Percentiles rank a stretch among this genome's conserved stretches.
These are phyloP conservation scores for Volucella inflata DNA, from an alignment of 2,888 invertebrate species.

Conservation along the genomic window DNA sequence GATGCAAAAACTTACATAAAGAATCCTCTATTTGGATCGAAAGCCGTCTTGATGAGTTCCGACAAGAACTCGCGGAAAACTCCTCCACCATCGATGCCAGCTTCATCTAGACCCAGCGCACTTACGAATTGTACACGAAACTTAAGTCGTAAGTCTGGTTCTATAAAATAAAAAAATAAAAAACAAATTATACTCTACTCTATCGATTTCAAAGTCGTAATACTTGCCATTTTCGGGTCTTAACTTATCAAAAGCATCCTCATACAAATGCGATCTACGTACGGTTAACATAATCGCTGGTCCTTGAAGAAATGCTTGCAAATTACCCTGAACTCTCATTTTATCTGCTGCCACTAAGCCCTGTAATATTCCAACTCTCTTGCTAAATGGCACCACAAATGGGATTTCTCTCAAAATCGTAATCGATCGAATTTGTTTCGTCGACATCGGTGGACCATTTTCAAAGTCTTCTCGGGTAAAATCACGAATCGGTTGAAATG, in stretches of 20 bases:
- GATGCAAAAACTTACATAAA: constrained; percentile 85
- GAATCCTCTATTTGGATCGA: constrained; percentile 98
- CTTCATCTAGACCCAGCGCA: constrained; percentile 95
- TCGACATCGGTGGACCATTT: constrained; percentile 93
- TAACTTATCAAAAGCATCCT: constrained; percentile 98
- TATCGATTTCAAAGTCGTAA: no score
- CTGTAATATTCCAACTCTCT: constrained; percentile 93
- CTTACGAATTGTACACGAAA: constrained; percentile 96
- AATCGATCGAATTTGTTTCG: constrained; percentile 93
- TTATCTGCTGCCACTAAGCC: constrained; percentile 86
- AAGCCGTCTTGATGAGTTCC: constrained; percentile 96
- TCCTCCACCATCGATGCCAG: constrained; percentile 98
- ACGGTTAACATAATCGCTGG: constrained; percentile 91
- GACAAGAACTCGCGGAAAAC: constrained; percentile 97
- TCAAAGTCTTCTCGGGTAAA: constrained; percentile 87
- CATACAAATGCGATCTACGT: constrained; percentile 96
- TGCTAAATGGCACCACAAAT: constrained; percentile 96
- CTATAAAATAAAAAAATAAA: constrained; percentile 84
- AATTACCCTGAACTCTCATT: constrained; percentile 88
- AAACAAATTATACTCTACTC: neutral
- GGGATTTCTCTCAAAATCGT: constrained; percentile 96
- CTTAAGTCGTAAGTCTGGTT: constrained; percentile 92
- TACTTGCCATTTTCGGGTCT: constrained; percentile 92
- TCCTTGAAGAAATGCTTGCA: constrained; percentile 90
- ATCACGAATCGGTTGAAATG: constrained; percentile 85